Evolutionary conservation across 2,797 vertebrate genomes (phyloP).

Genomic region (Gila robusta): DNA sequence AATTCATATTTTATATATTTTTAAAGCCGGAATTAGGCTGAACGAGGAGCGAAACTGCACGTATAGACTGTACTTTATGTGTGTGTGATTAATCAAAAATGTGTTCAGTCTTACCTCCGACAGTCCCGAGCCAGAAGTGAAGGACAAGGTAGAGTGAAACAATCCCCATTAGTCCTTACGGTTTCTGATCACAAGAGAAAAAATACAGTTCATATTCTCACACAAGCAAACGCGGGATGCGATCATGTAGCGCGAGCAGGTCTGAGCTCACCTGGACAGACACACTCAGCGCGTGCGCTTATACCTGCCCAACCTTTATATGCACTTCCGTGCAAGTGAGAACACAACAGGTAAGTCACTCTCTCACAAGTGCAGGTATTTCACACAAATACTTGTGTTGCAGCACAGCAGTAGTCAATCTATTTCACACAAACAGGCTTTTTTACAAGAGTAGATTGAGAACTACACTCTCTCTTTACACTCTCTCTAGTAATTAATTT

Average conservation of each 20-base stretch:
- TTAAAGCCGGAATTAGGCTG: background rate
- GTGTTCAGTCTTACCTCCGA: conserved; percentile 85
- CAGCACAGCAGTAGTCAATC: too few species aligned
- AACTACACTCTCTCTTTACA: background rate
- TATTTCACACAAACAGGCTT: too few species aligned
- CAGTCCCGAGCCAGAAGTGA: conserved; percentile 86
- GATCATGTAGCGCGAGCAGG: conserved; percentile 16
- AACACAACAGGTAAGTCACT: conserved; percentile 34
- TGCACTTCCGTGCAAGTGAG: conserved; percentile 93
- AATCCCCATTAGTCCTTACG: conserved; percentile 96
- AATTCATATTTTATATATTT: background rate
- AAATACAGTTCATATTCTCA: conserved; percentile 71
- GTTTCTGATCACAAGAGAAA: conserved; percentile 79
- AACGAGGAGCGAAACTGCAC: background rate
- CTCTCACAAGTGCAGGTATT: background rate
- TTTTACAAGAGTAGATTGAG: background rate
- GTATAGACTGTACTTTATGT: background rate
- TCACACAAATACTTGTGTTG: background rate
- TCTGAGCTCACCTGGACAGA: conserved; percentile 70
- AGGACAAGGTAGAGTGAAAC: conserved; percentile 91
- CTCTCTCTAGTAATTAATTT: background rate
- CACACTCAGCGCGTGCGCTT: conserved; percentile 60
- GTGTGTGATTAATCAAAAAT: background rate
- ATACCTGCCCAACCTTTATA: conserved; percentile 78
- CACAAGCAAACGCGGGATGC: conserved; percentile 15